A percentile compares a stretch with the other conserved stretches of the same genome.
Conservation (phyloP, 2,113 vertebrate species). For the Turnix velox region DNA sequence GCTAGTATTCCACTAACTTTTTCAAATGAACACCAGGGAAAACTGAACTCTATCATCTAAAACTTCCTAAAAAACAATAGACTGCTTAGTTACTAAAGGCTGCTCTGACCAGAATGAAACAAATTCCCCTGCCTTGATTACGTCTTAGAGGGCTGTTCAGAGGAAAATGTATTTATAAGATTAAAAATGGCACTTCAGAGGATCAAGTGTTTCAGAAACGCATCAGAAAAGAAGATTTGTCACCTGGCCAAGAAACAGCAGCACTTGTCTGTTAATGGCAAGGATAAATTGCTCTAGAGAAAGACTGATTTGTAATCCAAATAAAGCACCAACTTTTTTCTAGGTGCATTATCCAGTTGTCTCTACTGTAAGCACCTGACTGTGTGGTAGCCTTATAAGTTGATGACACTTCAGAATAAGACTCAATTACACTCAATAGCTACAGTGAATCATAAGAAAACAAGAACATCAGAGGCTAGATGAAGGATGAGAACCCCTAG, state of each 20-base stretch:
- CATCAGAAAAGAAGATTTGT: constrained; percentile 9
- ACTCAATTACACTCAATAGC: not conserved
- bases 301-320: constrained; percentile 32
- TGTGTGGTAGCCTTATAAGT: not conserved
- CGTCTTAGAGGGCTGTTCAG: constrained; percentile 43
- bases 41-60: constrained; percentile 36
- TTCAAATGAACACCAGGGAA: constrained; percentile 20
- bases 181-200: constrained; percentile 54
- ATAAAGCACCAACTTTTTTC: not conserved
- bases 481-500: not conserved
- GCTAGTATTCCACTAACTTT: not conserved
- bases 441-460: not conserved
- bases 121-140: constrained; percentile 53
- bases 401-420: not conserved
- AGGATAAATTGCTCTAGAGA: constrained; percentile 57
- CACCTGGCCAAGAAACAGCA: constrained; percentile 41
- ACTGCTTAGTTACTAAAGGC: constrained; percentile 55
- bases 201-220: constrained; percentile 54
- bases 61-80: constrained; percentile 11
- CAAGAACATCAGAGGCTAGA: not conserved
- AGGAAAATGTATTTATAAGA: constrained; percentile 41
- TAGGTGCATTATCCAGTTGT: not conserved
- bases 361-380: not conserved
- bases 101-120: constrained; percentile 40
- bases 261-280: constrained; percentile 4